Conservation (phyloP, 2,888 invertebrate species). For the Drosophila nr. medialis region DNA sequence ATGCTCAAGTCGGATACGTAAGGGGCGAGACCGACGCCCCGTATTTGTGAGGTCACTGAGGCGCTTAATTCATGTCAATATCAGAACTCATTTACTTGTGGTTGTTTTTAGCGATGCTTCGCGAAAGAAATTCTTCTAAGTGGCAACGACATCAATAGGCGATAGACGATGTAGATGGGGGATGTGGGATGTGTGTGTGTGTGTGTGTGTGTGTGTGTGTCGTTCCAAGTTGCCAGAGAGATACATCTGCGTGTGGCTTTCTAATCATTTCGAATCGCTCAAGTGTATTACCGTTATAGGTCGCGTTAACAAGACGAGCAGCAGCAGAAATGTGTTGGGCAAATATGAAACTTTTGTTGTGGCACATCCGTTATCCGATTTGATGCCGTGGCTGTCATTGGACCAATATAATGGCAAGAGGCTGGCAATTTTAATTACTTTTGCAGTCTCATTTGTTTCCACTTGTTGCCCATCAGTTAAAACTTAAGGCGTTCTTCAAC, state of each 20-base stretch:
- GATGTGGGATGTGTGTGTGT: not conserved
- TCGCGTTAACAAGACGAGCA: constrained; percentile 51
- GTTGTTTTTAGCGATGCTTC: constrained; percentile 57
- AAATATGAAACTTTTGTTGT: constrained; percentile 61
- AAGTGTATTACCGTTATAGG: constrained; percentile 64
- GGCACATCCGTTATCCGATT: constrained; percentile 39
- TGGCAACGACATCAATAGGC: constrained; percentile 47
- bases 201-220: not conserved
- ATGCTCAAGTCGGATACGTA: constrained; percentile 2
- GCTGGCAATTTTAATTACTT: constrained; percentile 65
- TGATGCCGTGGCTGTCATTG: constrained; percentile 1
- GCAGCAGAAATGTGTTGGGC: constrained; percentile 11
- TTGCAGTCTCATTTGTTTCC: constrained; percentile 57
- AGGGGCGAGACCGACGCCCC: constrained; percentile 29
- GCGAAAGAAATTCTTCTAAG: constrained; percentile 55
- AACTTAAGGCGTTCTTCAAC: constrained; percentile 42
- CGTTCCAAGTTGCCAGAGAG: constrained; percentile 15
- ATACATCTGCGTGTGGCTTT: constrained; percentile 44
- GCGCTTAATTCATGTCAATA: constrained; percentile 75
- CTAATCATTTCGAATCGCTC: constrained; percentile 56
- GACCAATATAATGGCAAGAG: constrained; percentile 5
- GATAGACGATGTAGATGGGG: not conserved
- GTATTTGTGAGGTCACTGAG: constrained; percentile 62
- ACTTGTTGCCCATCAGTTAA: constrained; percentile 74
- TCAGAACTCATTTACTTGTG: constrained; percentile 75